phyloP scores from a whole-genome alignment of 2,888 invertebrate genomes.

The Tipula helvola region DNA sequence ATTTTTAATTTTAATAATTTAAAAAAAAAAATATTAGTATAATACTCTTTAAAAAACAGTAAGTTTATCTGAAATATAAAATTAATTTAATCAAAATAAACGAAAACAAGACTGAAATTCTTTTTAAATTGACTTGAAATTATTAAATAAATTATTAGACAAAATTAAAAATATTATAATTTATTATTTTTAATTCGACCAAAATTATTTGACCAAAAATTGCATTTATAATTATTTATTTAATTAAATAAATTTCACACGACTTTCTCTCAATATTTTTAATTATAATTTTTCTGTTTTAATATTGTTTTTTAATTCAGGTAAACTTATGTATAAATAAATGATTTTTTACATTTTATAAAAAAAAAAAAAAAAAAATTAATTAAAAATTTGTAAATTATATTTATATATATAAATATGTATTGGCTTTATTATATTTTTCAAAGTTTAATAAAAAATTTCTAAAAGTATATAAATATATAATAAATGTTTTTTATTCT shows the following conservation, averaged over 20 bases:
- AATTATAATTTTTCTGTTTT: neutral
- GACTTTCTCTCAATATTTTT: neutral
- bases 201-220: neutral
- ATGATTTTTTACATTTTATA: neutral
- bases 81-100: neutral
- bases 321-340: neutral
- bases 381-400: neutral
- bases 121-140: neutral
- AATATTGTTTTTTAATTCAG: neutral
- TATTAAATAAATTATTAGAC: neutral
- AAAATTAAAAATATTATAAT: neutral
- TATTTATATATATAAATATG: neutral
- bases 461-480: neutral
- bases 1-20: neutral
- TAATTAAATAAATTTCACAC: neutral
- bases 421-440: neutral
- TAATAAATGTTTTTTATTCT: neutral
- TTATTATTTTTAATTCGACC: neutral
- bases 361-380: neutral
- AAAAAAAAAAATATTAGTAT: neutral
- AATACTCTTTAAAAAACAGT: neutral
- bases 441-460: neutral
- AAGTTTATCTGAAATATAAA: neutral
- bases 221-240: neutral
- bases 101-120: neutral